A percentile compares a stretch with the other conserved stretches of the same genome.
phyloP scores from a whole-genome alignment of 2,113 vertebrate species.

The Leucoraja erinaceus region DNA sequence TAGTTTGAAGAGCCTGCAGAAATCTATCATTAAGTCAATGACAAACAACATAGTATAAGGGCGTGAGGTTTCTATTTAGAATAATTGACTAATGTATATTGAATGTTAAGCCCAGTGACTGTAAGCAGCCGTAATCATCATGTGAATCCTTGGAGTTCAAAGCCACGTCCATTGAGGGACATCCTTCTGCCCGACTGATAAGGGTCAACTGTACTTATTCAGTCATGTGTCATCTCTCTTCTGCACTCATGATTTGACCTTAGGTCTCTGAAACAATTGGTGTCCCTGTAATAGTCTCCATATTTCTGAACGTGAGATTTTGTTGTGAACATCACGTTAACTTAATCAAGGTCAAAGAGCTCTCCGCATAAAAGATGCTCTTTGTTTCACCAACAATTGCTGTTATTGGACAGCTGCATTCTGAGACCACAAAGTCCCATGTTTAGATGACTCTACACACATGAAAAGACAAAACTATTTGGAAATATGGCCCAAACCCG shows the following conservation, averaged over 20 bases:
- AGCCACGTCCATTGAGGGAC: neutral
- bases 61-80: neutral
- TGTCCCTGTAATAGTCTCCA: neutral
- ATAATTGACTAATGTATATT: neutral
- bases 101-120: neutral
- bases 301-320: neutral
- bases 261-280: neutral
- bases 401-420: neutral
- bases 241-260: neutral
- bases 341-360: conserved; percentile 22
- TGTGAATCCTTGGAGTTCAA: neutral
- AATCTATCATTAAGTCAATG: neutral
- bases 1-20: neutral
- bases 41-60: neutral
- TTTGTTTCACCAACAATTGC: conserved; percentile 2
- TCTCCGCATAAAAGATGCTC: neutral
- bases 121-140: neutral
- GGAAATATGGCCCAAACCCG: neutral
- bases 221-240: neutral
- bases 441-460: neutral
- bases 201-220: neutral
- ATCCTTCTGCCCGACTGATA: neutral
- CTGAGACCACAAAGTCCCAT: neutral
- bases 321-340: neutral
- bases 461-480: neutral